Evolutionary conservation across 2,113 vertebrate species (phyloP).

Genomic region (Penelope pileata): DNA sequence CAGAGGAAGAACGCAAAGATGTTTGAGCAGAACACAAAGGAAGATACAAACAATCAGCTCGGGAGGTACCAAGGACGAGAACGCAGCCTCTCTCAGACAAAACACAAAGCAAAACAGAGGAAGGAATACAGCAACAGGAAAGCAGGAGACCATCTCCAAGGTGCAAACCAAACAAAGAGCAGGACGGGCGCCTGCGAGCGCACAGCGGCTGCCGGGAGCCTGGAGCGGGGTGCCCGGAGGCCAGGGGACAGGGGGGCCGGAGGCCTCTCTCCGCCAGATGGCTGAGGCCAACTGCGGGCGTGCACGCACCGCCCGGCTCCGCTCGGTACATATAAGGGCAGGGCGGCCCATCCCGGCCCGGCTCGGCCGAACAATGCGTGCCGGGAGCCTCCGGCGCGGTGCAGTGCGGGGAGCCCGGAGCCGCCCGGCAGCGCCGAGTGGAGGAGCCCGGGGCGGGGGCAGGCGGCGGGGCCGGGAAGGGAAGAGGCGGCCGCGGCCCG

Average conservation of each 20-base stretch:
- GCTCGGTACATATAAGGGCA: slow-evolving; percentile 20
- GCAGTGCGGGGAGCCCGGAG: not conserved
- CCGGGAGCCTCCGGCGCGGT: not conserved
- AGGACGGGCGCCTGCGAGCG: not conserved
- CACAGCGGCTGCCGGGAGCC: too few relatives aligned
- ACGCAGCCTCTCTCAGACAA: not conserved
- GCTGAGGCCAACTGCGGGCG: not conserved
- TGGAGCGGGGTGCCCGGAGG: too few relatives aligned
- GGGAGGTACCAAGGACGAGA: not conserved
- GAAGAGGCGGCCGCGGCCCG: too few relatives aligned
- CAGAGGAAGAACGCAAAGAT: not conserved
- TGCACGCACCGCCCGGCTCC: not conserved
- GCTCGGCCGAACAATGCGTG: not conserved
- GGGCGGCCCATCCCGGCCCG: not conserved
- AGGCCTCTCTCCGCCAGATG: not conserved
- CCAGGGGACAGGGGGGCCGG: not conserved
- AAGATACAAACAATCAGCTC: not conserved
- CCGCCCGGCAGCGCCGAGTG: not conserved
- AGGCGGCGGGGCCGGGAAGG: not conserved
- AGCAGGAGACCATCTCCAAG: not conserved
- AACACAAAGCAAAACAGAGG: slow-evolving; percentile 23
- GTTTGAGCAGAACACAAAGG: slow-evolving; percentile 39
- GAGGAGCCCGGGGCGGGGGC: not conserved
- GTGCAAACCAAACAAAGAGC: slow-evolving; percentile 34
- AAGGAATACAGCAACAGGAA: not conserved